phyloP scores from a whole-genome alignment of 2,113 vertebrate genomes.

The Sigmodon hispidus region DNA sequence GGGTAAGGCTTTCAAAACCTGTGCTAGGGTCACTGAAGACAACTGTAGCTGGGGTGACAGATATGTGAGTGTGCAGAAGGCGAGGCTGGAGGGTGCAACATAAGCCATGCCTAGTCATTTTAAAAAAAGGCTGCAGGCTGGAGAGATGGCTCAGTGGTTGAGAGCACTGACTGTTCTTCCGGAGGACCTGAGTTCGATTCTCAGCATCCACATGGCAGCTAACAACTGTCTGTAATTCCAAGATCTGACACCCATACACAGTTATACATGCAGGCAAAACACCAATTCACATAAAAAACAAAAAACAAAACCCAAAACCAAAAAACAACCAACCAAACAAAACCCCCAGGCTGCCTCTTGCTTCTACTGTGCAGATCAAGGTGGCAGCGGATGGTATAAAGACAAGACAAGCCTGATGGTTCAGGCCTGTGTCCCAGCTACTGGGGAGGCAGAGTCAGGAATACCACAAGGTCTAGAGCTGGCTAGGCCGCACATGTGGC shows the following conservation, averaged over 20 bases:
- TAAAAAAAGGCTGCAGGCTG: background rate
- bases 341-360: background rate
- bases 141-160: no score
- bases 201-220: no score
- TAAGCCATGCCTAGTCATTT: background rate
- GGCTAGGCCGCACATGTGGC: background rate
- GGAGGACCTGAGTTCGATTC: no score
- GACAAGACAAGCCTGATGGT: background rate
- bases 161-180: no score
- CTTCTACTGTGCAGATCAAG: background rate
- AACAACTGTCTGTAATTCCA: no score
- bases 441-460: background rate
- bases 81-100: conserved; percentile 23
- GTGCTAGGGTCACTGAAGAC: background rate
- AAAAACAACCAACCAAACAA: no score
- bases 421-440: background rate
- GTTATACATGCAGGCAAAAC: no score
- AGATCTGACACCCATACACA: no score
- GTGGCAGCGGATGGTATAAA: background rate
- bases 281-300: no score
- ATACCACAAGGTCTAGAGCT: background rate
- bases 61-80: conserved; percentile 38
- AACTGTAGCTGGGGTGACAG: background rate
- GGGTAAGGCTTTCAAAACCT: background rate
- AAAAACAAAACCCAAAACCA: no score